Percentiles rank a stretch among this genome's conserved stretches.
phyloP scores from a whole-genome alignment of 2,888 invertebrate species.

The Brenthis hecate region DNA sequence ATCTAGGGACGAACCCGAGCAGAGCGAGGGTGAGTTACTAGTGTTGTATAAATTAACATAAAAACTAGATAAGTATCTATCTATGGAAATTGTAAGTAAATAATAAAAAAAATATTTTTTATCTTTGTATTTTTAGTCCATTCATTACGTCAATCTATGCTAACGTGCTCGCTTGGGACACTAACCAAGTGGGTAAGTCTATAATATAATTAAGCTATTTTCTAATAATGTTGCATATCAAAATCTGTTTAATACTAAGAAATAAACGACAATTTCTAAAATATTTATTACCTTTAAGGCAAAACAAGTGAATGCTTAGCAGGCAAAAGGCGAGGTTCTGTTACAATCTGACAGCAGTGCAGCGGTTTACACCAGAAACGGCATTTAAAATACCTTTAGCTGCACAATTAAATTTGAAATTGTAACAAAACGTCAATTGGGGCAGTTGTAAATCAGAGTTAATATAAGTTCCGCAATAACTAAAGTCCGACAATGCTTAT shows the following conservation, averaged over 20 bases:
- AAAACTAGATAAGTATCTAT: too few species aligned
- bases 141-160: too few species aligned
- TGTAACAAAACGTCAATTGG: conserved; percentile 23
- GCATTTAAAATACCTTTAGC: conserved; percentile 5
- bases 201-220: neutral
- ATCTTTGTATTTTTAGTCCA: too few species aligned
- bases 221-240: neutral
- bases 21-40: too few species aligned
- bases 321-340: conserved; percentile 11
- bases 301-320: conserved; percentile 8
- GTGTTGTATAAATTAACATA: too few species aligned
- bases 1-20: too few species aligned
- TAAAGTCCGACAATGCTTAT: conserved; percentile 18
- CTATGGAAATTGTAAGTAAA: too few species aligned
- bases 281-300: conserved; percentile 12
- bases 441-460: conserved; percentile 14
- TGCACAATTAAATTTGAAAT: conserved; percentile 25
- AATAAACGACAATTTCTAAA: conserved; percentile 17
- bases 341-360: conserved; percentile 13
- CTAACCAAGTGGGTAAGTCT: too few species aligned
- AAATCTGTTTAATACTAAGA: neutral
- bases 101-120: too few species aligned
- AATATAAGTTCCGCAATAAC: conserved; percentile 9
- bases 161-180: too few species aligned
- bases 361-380: neutral